Conservation (phyloP, 2,797 vertebrate genomes). For the Momotus momota region DNA sequence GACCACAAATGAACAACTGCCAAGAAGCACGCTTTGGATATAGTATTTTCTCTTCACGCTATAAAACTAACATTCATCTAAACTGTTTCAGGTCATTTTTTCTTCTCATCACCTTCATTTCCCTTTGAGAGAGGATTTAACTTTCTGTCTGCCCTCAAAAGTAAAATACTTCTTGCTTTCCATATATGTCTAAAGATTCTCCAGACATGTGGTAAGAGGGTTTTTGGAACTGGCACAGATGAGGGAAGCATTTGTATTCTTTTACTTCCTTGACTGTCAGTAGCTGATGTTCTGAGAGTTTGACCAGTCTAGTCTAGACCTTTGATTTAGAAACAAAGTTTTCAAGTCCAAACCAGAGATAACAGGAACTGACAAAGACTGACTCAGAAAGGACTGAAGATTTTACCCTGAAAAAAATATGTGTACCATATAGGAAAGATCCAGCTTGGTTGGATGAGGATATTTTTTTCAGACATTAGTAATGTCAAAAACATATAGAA, state of each 20-base stretch:
- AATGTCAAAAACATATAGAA: not conserved
- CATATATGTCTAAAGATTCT: not conserved
- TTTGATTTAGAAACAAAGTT: not conserved
- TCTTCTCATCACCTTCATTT: not conserved
- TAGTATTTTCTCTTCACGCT: not conserved
- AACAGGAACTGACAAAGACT: not conserved
- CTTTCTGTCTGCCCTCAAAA: not conserved
- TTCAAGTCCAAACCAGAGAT: not conserved
- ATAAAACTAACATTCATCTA: not conserved
- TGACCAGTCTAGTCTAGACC: not conserved
- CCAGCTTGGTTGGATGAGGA: not conserved
- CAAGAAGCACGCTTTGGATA: not conserved
- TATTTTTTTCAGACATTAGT: not conserved
- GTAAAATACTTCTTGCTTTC: not conserved
- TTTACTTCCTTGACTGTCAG: not conserved
- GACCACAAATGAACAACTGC: not conserved
- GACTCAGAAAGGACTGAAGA: not conserved
- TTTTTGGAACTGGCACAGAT: not conserved
- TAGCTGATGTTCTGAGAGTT: not conserved
- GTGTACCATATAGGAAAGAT: not conserved
- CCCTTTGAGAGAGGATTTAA: not conserved
- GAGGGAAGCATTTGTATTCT: not conserved
- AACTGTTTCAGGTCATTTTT: not conserved
- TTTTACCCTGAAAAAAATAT: not conserved
- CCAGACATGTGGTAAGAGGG: fast-evolving